Base-by-base conservation (phyloP, 2,888 invertebrate genomes). In the Melitaea athalia region DNA sequence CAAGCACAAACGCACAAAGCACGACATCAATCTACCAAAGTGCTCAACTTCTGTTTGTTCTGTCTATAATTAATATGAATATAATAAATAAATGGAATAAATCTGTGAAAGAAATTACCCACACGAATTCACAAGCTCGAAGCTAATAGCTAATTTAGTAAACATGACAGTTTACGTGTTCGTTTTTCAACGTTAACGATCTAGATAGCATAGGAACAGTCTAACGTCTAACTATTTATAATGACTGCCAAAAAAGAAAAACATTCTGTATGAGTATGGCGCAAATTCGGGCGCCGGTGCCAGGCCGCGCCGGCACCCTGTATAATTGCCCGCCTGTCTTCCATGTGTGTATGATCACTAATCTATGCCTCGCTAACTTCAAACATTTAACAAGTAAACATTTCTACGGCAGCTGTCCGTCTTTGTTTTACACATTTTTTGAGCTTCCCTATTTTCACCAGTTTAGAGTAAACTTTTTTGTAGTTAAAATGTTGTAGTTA, bases 261-360 rank as follows among this genome's bases (percentile, higher is more conserved):
- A 70, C 87, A 84, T 0, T 77, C 85, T 84, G 84, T 87, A 81
- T 67, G 81, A 79, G 78, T 76, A 77, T 77, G 83, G 85, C 83
- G 87, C 81, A 86, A 91, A 89, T 91, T 91, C 88, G 91, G 91
- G 85, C 77, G 31, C 53, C 52, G 82, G 91, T 91, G 80, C 92
- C 92, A 90, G 90, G 85, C 88, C 78, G 88, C 82, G 81, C 85
- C 83, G 80, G 81, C 78, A 82, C 80, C 81, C 84, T 84, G 85
- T 87, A 85, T 91, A 91, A 91, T 91, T 92, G 87, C 87, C 80
- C 77, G 82, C 80, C 81, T 82, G 83, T 83, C 85, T 83, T 81
- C 85, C 84, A 87, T 89, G 83, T 89, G 79, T 81, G 80, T 86
- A 84, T 81, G 85, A 83, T 78, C 81, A 76, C 75, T 75, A 77